Evolutionary conservation across 2,888 invertebrate species (phyloP).

Genomic region (Neuroscelio doddi): DNA sequence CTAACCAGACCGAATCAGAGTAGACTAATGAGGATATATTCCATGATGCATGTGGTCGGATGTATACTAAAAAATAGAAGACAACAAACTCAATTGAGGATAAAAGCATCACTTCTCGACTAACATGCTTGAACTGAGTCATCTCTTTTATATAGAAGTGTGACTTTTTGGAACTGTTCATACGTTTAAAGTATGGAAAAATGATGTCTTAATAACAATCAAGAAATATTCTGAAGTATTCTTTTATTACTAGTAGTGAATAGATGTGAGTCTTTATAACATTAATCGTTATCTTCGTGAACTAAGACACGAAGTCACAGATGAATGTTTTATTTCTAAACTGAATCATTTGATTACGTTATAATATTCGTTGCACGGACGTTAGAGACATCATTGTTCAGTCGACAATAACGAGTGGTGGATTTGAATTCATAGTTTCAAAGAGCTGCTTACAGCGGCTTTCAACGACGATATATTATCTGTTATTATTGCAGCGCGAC

Average conservation of each 20-base stretch:
- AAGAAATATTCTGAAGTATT: too few relatives aligned
- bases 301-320: not conserved
- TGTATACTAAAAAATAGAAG: conserved; percentile 17
- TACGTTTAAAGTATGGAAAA: too few relatives aligned
- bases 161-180: not conserved
- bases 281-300: too few relatives aligned
- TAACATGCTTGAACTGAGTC: not conserved
- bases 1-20: conserved; percentile 62
- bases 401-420: conserved; percentile 56
- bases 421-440: conserved; percentile 66
- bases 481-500: conserved; percentile 67
- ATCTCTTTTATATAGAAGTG: not conserved
- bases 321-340: conserved; percentile 26
- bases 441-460: conserved; percentile 50
- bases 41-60: conserved; percentile 37
- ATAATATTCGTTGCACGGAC: conserved; percentile 25
- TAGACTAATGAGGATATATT: conserved; percentile 62
- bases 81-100: conserved; percentile 12
- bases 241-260: too few relatives aligned
- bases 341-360: conserved; percentile 34
- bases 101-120: not conserved
- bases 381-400: conserved; percentile 57
- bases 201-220: too few relatives aligned
- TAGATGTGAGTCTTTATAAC: too few relatives aligned
- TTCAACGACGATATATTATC: conserved; percentile 65